These are phyloP conservation scores for Pangasius krempfi DNA, from an alignment of 2,797 vertebrate species.

Conservation along the genomic window DNA sequence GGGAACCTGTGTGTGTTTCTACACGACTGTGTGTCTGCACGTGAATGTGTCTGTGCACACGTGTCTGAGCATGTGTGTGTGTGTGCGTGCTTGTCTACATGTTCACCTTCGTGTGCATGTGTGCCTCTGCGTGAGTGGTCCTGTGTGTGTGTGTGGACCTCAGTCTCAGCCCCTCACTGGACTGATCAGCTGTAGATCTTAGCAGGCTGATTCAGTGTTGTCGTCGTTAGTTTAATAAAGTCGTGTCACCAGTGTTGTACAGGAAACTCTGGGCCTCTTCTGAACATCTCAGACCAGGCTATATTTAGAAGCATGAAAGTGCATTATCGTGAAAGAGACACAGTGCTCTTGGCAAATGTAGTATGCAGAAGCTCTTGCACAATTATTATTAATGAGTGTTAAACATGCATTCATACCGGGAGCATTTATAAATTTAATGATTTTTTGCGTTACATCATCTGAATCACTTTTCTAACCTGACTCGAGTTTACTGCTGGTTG, in stretches of 20 bases:
- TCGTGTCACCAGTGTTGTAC: constrained; percentile 59
- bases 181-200: constrained; percentile 58
- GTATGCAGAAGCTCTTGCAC: not conserved
- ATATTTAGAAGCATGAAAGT: constrained; percentile 55
- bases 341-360: constrained; percentile 18
- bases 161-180: not conserved
- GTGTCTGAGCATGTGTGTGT: not conserved
- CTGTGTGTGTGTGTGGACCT: constrained; percentile 53
- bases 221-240: constrained; percentile 61
- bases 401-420: not conserved
- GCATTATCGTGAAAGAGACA: constrained; percentile 43
- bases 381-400: not conserved
- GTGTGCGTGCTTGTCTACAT: not conserved
- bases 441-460: not conserved
- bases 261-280: constrained; percentile 51
- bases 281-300: constrained; percentile 45
- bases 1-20: not conserved
- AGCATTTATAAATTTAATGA: not conserved
- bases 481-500: not conserved
- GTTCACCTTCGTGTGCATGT: not conserved
- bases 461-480: not conserved
- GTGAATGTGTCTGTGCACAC: too few species aligned
- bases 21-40: not conserved
- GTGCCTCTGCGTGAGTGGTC: not conserved
- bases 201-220: not conserved